Conservation (phyloP, 1,140 invertebrate species). For the Magallana ariakensis region DNA sequence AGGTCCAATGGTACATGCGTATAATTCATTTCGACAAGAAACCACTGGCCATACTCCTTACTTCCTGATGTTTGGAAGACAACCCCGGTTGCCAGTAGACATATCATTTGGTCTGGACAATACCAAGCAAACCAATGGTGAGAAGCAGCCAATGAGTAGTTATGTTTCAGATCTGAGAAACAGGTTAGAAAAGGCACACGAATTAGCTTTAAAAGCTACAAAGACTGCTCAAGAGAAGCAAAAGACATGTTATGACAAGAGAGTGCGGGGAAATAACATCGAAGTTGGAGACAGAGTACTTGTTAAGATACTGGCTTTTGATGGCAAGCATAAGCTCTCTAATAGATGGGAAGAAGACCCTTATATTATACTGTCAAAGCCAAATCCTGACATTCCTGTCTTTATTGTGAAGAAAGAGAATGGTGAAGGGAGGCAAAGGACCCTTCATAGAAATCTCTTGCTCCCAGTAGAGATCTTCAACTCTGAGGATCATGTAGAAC, state of each 20-base stretch:
- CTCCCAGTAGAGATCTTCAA: no score
- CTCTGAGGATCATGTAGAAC: no score
- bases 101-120: slow-evolving; percentile 53
- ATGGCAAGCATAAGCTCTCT: no score
- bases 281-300: slow-evolving; percentile 51
- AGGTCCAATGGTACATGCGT: slow-evolving; percentile 46
- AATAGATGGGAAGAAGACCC: no score
- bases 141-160: not conserved
- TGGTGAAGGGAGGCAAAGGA: no score
- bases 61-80: slow-evolving; percentile 56
- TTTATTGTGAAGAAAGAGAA: no score
- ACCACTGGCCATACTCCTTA: slow-evolving; percentile 56
- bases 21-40: slow-evolving; percentile 55
- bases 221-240: slow-evolving; percentile 10
- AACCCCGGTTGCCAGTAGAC: slow-evolving; percentile 54
- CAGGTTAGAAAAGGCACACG: slow-evolving; percentile 18
- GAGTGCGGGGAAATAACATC: not conserved
- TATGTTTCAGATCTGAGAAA: slow-evolving; percentile 41
- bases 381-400: no score
- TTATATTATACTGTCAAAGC: no score
- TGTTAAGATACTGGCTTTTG: no score
- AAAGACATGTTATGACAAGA: slow-evolving; percentile 42
- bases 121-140: no score
- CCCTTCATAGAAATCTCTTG: no score
- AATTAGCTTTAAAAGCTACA: slow-evolving; percentile 23